Percentiles rank a stretch among this genome's conserved stretches.
Evolutionary conservation across 2,888 invertebrate genomes (phyloP).

Genomic region (Macaria notata): DNA sequence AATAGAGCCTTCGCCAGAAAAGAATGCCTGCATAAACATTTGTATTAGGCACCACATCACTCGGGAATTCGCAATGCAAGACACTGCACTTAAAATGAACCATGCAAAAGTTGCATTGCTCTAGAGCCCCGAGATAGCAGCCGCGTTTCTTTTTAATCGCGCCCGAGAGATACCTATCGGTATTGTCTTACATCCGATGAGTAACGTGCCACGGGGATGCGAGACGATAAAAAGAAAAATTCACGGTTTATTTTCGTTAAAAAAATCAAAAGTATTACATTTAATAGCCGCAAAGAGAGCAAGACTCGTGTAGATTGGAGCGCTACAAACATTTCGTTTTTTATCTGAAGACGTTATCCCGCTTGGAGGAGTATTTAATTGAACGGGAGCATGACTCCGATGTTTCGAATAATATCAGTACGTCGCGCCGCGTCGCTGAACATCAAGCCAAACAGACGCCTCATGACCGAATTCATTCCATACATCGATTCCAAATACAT

Average conservation of each 20-base stretch:
- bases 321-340: constrained; percentile 59
- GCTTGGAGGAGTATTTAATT: constrained; percentile 67
- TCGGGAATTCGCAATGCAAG: constrained; percentile 62
- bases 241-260: constrained; percentile 61
- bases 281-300: constrained; percentile 72
- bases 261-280: constrained; percentile 60
- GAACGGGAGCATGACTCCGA: constrained; percentile 67
- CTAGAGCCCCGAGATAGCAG: constrained; percentile 56
- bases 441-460: too few species aligned
- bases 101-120: constrained; percentile 57
- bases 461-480: too few species aligned
- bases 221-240: constrained; percentile 67
- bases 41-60: constrained; percentile 43
- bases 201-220: constrained; percentile 60
- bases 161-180: constrained; percentile 66
- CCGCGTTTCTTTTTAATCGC: constrained; percentile 66
- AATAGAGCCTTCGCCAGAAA: constrained; percentile 26
- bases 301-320: constrained; percentile 53
- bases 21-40: constrained; percentile 38
- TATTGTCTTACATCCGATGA: constrained; percentile 73
- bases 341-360: constrained; percentile 58
- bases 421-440: constrained; percentile 36
- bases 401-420: constrained; percentile 71
- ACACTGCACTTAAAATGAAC: constrained; percentile 69
- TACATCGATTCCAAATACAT: too few species aligned